phyloP scores from a whole-genome alignment of 2,797 vertebrate species.

The Gambelia wislizenii region DNA sequence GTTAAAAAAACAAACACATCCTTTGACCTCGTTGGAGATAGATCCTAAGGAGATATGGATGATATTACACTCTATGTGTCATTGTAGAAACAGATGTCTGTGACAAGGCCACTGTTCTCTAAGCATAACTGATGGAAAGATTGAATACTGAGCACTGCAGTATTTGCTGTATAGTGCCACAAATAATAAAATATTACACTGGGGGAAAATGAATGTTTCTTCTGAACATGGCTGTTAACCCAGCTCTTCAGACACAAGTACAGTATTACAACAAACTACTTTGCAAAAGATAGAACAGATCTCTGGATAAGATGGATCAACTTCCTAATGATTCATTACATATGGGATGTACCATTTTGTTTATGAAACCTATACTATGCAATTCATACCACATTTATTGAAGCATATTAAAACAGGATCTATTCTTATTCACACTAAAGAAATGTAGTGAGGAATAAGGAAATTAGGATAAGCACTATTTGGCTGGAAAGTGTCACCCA shows the following conservation, averaged over 20 bases:
- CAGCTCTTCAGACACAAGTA: not conserved
- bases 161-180: not conserved
- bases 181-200: not conserved
- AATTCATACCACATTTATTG: not conserved
- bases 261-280: not conserved
- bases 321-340: not conserved
- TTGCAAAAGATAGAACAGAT: not conserved
- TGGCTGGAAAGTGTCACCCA: not conserved
- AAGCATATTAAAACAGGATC: not conserved
- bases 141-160: not conserved
- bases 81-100: not conserved
- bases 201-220: not conserved
- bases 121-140: not conserved
- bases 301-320: not conserved
- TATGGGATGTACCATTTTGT: not conserved
- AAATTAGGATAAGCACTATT: not conserved
- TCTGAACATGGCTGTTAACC: not conserved
- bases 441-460: not conserved
- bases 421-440: not conserved
- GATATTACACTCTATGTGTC: not conserved
- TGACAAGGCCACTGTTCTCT: not conserved
- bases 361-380: not conserved
- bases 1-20: not conserved
- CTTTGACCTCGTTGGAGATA: not conserved
- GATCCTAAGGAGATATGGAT: not conserved